A percentile compares a stretch with the other conserved stretches of the same genome.
These are phyloP conservation scores for Cyrtodaria siliqua DNA, from an alignment of 2,888 invertebrate genomes.

Conservation along the genomic window DNA sequence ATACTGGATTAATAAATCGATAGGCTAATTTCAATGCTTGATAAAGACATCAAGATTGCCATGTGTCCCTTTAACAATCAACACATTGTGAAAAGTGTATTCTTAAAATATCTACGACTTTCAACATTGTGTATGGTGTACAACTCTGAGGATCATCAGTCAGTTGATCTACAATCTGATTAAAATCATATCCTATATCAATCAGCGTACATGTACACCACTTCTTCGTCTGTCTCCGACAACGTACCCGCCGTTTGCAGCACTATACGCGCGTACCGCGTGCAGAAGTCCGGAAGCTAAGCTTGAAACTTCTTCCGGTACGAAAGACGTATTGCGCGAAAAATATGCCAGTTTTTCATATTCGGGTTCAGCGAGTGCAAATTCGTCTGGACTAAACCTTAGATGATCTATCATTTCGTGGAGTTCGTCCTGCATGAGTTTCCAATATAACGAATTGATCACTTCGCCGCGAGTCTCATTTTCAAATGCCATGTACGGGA, in stretches of 20 bases:
- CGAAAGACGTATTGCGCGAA: conserved; percentile 8
- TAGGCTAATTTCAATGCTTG: too few relatives aligned
- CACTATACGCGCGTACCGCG: conserved; percentile 51
- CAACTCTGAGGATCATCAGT: too few relatives aligned
- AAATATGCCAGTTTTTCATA: conserved; percentile 50
- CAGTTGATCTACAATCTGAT: too few relatives aligned
- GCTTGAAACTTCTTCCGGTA: conserved; percentile 50
- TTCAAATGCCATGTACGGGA: conserved; percentile 37
- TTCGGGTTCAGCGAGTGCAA: conserved; percentile 47
- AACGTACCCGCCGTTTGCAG: conserved; percentile 41
- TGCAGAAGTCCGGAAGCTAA: conserved; percentile 49
- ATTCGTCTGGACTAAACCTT: conserved; percentile 48
- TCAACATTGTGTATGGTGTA: too few relatives aligned
- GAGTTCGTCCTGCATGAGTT: conserved; percentile 54
- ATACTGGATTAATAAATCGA: too few relatives aligned
- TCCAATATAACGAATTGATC: conserved; percentile 46
- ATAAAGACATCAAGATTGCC: too few relatives aligned
- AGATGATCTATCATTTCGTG: conserved; percentile 57
- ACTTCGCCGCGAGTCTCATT: conserved; percentile 27
- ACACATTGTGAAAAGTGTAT: too few relatives aligned
- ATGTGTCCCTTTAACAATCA: too few relatives aligned
- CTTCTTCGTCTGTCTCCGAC: conserved; percentile 26
- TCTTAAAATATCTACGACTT: too few relatives aligned
- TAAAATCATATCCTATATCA: too few relatives aligned
- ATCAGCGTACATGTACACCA: too few relatives aligned